These are phyloP conservation scores for Bacillus rossius DNA, from an alignment of 1,140 invertebrate genomes.

Conservation along the genomic window DNA sequence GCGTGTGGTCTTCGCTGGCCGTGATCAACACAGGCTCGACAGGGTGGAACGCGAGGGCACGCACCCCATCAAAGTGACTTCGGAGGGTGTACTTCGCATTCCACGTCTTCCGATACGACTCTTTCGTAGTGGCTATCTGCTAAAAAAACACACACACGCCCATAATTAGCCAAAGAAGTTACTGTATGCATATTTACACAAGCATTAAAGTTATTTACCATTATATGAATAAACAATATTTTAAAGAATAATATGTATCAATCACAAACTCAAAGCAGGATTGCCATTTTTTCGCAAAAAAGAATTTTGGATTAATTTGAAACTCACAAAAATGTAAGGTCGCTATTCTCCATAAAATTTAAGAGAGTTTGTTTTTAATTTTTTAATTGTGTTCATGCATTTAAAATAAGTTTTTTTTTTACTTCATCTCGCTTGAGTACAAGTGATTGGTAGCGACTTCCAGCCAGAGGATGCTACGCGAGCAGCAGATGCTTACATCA, in stretches of 20 bases:
- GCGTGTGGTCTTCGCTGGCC: constrained; percentile 96
- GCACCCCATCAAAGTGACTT: constrained; percentile 96
- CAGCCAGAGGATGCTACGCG: no score
- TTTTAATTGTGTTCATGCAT: no score
- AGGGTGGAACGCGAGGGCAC: constrained; percentile 96
- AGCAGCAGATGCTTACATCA: constrained; percentile 61
- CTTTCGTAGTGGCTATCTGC: constrained; percentile 77
- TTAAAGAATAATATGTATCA: neutral
- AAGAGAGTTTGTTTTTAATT: no score
- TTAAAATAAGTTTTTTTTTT: no score
- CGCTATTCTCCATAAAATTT: no score
- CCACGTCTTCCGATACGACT: constrained; percentile 95
- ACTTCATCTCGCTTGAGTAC: no score
- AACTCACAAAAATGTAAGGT: no score
- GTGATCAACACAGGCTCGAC: constrained; percentile 95
- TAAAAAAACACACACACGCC: constrained; percentile 19
- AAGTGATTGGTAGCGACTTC: no score
- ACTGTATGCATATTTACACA: neutral
- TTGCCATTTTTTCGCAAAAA: no score
- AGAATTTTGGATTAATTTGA: no score
- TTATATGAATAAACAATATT: neutral
- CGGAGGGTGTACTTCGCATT: constrained; percentile 95
- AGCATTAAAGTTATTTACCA: neutral
- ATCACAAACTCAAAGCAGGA: neutral
- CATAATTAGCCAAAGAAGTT: neutral